Conservation (phyloP, 2,113 vertebrate genomes). For the Megaceryle maxima region DNA sequence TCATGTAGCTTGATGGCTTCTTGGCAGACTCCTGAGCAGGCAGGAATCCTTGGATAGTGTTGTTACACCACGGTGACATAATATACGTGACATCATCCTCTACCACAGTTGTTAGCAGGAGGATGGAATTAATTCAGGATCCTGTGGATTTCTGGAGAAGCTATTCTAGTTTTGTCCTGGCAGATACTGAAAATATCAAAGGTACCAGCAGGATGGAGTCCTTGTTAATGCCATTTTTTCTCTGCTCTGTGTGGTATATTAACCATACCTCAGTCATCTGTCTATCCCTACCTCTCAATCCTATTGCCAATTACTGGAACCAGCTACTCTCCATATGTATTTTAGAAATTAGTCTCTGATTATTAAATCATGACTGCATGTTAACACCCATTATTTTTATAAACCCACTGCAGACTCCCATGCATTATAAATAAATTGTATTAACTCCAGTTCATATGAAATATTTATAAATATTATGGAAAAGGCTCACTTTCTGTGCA, state of each 20-base stretch:
- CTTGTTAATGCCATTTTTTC: background rate
- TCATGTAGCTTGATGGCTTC: background rate
- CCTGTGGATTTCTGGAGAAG: background rate
- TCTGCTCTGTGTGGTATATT: background rate
- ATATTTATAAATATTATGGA: slow-evolving; percentile 71
- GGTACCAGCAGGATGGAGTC: background rate
- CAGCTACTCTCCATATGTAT: background rate
- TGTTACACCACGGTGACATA: background rate
- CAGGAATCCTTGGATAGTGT: background rate
- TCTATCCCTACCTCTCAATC: background rate
- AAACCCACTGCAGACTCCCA: slow-evolving; percentile 50
- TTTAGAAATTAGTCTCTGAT: slow-evolving; percentile 59
- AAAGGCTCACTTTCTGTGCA: slow-evolving; percentile 61
- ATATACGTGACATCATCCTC: background rate
- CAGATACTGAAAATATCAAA: background rate
- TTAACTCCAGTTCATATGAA: slow-evolving; percentile 64
- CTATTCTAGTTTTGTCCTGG: background rate
- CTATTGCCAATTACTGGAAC: slow-evolving; percentile 4
- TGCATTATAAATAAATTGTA: slow-evolving; percentile 69
- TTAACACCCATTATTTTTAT: slow-evolving; percentile 69
- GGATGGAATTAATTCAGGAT: background rate
- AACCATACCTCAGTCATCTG: background rate
- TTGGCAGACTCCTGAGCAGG: background rate
- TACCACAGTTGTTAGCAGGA: background rate
- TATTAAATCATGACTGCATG: slow-evolving; percentile 67